phyloP scores from a whole-genome alignment of 2,888 invertebrate genomes.

The Netelia virgata region DNA sequence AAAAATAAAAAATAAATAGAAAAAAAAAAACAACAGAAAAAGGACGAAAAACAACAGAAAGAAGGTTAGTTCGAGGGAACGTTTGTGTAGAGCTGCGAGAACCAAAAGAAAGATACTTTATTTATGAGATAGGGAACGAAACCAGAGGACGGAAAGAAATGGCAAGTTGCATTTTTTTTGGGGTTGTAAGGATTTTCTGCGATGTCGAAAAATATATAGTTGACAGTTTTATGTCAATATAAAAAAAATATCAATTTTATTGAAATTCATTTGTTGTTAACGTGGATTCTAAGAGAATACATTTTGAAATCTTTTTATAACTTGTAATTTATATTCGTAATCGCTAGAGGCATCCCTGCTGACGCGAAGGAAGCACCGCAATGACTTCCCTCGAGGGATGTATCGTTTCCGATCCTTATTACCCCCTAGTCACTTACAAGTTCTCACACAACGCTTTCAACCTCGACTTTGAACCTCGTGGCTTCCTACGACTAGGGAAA shows the following conservation, averaged over 20 bases:
- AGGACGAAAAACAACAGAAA: conserved; percentile 44
- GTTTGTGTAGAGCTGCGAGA: conserved; percentile 28
- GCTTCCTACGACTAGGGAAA: conserved; percentile 14
- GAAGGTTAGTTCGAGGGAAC: conserved; percentile 1
- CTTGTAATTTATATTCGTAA: too few relatives aligned
- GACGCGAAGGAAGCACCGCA: conserved; percentile 27
- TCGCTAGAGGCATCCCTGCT: not conserved
- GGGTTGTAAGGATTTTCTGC: conserved; percentile 26
- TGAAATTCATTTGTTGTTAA: too few relatives aligned
- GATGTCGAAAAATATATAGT: conserved; percentile 12
- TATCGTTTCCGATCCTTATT: conserved; percentile 43
- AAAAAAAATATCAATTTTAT: too few relatives aligned
- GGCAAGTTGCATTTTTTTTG: conserved; percentile 8
- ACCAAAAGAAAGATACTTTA: conserved; percentile 57
- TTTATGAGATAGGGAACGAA: conserved; percentile 63
- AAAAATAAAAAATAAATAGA: conserved; percentile 31
- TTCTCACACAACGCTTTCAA: conserved; percentile 39
- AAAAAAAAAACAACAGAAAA: conserved; percentile 44
- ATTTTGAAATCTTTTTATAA: not conserved
- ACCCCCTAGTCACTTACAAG: not conserved
- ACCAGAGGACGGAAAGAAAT: conserved; percentile 48
- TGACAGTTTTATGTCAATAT: too few relatives aligned
- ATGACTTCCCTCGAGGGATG: conserved; percentile 51
- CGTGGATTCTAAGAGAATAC: not conserved
- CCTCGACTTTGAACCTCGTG: not conserved